These are phyloP conservation scores for Girardinus metallicus DNA, from an alignment of 2,797 vertebrate genomes.

Conservation along the genomic window DNA sequence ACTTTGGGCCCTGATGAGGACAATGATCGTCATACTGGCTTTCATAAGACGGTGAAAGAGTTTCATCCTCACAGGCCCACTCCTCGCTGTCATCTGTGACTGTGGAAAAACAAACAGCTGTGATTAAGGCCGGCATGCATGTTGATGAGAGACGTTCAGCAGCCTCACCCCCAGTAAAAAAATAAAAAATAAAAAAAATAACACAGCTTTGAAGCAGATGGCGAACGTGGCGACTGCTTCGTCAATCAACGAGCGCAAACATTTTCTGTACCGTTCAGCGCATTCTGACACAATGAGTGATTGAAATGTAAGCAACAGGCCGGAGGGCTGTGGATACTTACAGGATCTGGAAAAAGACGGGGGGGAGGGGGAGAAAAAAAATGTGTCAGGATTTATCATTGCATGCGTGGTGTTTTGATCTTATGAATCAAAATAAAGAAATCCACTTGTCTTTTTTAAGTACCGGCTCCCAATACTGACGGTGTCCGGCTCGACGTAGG, in stretches of 20 bases:
- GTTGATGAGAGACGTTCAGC: slow-evolving; percentile 34
- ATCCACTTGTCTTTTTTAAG: background rate
- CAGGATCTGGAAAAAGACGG: slow-evolving; percentile 76
- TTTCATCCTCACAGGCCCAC: slow-evolving; percentile 82
- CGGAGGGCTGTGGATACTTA: slow-evolving; percentile 63
- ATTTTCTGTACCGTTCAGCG: slow-evolving; percentile 3
- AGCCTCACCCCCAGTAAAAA: slow-evolving; percentile 25
- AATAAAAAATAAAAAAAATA: slow-evolving; percentile 57
- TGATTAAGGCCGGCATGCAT: slow-evolving; percentile 31
- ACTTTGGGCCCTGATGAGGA: background rate
- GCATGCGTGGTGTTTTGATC: background rate
- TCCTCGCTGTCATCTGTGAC: slow-evolving; percentile 86
- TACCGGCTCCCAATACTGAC: slow-evolving; percentile 82
- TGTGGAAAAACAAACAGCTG: slow-evolving; percentile 49
- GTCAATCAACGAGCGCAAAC: slow-evolving; percentile 29
- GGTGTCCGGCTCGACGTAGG: slow-evolving; percentile 71
- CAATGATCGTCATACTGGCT: slow-evolving; percentile 65
- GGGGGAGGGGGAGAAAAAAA: background rate
- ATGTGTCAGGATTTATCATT: background rate
- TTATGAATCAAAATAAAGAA: background rate
- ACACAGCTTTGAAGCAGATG: slow-evolving; percentile 41
- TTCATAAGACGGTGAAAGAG: slow-evolving; percentile 64
- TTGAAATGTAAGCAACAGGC: background rate
- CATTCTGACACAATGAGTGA: background rate
- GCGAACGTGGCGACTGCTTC: slow-evolving; percentile 7